phyloP scores from a whole-genome alignment of 2,797 vertebrate genomes.

The Sebastes cheni region DNA sequence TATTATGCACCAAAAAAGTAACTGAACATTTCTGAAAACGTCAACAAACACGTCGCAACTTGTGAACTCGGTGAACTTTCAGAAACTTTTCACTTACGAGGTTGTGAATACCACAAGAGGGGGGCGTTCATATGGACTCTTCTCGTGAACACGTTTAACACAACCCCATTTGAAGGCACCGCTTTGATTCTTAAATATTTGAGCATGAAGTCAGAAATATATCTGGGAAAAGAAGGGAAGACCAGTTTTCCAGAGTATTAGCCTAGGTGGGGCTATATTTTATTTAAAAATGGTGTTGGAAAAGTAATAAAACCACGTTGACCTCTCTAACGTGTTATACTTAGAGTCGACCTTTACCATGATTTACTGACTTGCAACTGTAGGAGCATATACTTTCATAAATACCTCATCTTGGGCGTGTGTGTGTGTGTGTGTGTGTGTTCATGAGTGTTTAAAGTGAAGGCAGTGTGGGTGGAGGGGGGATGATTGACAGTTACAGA shows the following conservation, averaged over 20 bases:
- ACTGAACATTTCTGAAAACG: too few species aligned
- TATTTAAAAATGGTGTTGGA: neutral
- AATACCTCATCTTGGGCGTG: constrained; percentile 13
- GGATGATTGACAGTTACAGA: constrained; percentile 79
- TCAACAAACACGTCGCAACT: too few species aligned
- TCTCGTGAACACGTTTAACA: too few species aligned
- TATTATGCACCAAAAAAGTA: too few species aligned
- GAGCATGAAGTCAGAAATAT: neutral
- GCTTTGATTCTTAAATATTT: neutral
- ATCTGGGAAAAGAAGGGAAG: neutral
- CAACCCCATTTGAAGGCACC: too few species aligned
- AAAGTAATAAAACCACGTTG: neutral
- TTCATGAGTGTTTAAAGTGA: constrained; percentile 15
- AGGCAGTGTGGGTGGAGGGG: neutral
- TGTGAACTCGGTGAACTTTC: too few species aligned
- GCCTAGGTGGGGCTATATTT: neutral
- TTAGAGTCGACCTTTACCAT: constrained; percentile 37
- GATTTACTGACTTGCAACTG: constrained; percentile 13
- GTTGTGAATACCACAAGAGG: too few species aligned
- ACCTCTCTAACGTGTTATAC: constrained; percentile 27
- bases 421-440: constrained; percentile 12
- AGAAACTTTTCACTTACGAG: too few species aligned
- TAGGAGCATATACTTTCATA: constrained; percentile 23
- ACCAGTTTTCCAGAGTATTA: neutral
- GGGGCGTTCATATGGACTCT: too few species aligned